Conservation (phyloP, 2,888 invertebrate genomes). For the Ernsta delagoae region DNA sequence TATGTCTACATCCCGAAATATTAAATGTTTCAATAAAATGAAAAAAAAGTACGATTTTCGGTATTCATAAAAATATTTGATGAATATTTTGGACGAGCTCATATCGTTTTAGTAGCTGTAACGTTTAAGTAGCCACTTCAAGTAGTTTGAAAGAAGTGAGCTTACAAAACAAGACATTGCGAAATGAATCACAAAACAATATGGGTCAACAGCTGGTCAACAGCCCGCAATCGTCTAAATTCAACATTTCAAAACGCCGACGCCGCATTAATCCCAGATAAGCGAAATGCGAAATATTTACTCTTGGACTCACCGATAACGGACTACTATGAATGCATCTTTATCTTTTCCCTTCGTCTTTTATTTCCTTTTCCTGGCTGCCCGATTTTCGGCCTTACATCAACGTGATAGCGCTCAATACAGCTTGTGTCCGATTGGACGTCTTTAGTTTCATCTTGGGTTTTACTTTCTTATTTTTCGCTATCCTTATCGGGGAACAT, state of each 20-base stretch:
- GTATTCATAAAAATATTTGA: no score
- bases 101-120: background rate
- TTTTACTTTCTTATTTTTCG: slow-evolving; percentile 82
- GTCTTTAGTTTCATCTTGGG: slow-evolving; percentile 82
- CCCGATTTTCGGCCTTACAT: slow-evolving; percentile 43
- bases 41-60: background rate
- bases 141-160: background rate
- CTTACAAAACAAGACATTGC: slow-evolving; percentile 27
- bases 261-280: slow-evolving; percentile 74
- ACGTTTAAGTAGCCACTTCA: background rate
- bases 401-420: slow-evolving; percentile 54
- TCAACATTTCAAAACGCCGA: slow-evolving; percentile 70
- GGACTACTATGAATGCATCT: slow-evolving; percentile 75
- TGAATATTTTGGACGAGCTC: background rate
- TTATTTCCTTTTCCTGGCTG: slow-evolving; percentile 47
- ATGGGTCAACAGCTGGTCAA: slow-evolving; percentile 52
- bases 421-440: slow-evolving; percentile 50
- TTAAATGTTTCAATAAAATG: background rate
- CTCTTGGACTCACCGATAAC: slow-evolving; percentile 74
- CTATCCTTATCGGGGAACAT: slow-evolving; percentile 51
- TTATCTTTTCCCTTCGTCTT: slow-evolving; percentile 66
- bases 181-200: slow-evolving; percentile 49
- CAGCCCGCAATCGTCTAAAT: slow-evolving; percentile 67
- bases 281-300: slow-evolving; percentile 79
- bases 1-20: background rate